Evolutionary conservation across 2,888 invertebrate species (phyloP).

Genomic region (Phaonia tiefii): DNA sequence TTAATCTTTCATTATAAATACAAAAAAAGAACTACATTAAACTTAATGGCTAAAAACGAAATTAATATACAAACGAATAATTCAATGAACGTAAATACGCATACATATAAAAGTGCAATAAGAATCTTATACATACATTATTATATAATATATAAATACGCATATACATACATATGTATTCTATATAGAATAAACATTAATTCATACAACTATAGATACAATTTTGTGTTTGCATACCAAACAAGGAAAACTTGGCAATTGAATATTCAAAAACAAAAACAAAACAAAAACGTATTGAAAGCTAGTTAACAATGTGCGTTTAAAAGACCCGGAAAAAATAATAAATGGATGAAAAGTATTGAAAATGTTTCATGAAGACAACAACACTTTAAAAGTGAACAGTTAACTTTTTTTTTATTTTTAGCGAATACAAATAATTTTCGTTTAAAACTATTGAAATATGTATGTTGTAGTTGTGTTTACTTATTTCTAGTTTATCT

Average conservation of each 20-base stretch:
- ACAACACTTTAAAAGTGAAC: no score
- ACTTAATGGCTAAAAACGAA: constrained; percentile 33
- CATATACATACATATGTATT: constrained; percentile 23
- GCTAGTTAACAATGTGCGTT: no score
- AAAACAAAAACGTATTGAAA: background rate
- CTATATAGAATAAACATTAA: background rate
- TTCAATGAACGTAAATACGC: constrained; percentile 25
- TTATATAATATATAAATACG: constrained; percentile 20
- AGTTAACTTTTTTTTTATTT: no score
- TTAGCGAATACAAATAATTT: no score
- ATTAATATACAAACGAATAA: constrained; percentile 11
- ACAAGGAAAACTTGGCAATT: constrained; percentile 3
- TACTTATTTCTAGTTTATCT: no score
- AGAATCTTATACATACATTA: background rate
- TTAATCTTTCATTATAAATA: constrained; percentile 28
- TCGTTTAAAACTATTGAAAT: no score
- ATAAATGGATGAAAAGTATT: no score
- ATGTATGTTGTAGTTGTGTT: no score
- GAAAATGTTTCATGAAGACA: no score
- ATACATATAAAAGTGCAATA: constrained; percentile 21
- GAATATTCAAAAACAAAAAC: constrained; percentile 3
- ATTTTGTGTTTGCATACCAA: background rate
- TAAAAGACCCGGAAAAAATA: no score
- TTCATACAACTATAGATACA: no score
- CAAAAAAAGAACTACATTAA: constrained; percentile 32